These are phyloP conservation scores for Apantesis nais DNA, from an alignment of 2,888 invertebrate genomes.

Conservation along the genomic window DNA sequence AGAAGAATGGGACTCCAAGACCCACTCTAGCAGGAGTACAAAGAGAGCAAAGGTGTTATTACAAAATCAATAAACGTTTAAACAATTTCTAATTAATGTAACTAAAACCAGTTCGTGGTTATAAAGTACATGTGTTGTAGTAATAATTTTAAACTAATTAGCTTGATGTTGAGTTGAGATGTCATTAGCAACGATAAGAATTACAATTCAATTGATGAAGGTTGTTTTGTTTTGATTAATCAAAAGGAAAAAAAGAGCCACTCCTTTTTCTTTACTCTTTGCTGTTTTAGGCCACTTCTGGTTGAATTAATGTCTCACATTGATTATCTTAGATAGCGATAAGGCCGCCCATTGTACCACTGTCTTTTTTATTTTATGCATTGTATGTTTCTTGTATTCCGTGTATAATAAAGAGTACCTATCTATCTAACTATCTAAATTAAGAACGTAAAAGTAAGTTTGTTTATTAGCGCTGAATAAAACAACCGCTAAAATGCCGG, in stretches of 20 bases:
- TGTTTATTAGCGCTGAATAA: too few species aligned
- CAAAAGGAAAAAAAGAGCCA: neutral
- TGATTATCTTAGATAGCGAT: too few species aligned
- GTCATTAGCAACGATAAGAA: neutral
- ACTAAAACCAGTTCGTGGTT: neutral
- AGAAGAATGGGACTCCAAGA: neutral
- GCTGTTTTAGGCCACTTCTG: too few species aligned
- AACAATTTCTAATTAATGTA: neutral
- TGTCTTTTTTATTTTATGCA: too few species aligned
- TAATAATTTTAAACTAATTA: neutral
- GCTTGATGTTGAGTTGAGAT: neutral
- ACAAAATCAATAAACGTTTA: neutral
- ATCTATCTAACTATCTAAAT: too few species aligned
- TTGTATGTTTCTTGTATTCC: too few species aligned
- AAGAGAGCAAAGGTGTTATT: neutral
- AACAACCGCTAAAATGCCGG: too few species aligned
- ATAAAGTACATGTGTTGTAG: neutral
- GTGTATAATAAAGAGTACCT: too few species aligned
- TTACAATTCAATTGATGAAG: neutral
- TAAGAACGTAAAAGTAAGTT: too few species aligned
- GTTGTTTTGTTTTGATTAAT: neutral
- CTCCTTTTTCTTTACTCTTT: too few species aligned
- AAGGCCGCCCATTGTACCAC: too few species aligned
- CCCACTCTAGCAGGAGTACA: neutral
- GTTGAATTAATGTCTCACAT: too few species aligned